Conservation (phyloP, 1,140 invertebrate species). For the Melanaphis sacchari region DNA sequence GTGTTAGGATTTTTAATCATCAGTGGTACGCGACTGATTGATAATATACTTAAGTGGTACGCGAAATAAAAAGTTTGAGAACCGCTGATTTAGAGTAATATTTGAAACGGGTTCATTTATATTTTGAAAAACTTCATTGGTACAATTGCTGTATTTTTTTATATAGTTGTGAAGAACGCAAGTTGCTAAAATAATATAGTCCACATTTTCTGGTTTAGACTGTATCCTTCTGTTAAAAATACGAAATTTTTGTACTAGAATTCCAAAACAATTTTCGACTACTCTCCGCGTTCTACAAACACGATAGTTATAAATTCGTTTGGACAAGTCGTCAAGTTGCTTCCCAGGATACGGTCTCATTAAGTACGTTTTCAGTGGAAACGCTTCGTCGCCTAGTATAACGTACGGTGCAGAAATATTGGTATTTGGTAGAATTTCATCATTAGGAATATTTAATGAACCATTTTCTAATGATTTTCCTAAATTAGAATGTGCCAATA, state of each 20-base stretch:
- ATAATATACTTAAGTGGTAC: no score
- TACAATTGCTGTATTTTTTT: no score
- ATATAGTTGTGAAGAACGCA: no score
- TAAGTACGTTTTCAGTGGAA: slow-evolving; percentile 62
- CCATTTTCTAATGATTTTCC: slow-evolving; percentile 56
- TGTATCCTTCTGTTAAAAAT: slow-evolving; percentile 57
- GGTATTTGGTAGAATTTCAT: background rate
- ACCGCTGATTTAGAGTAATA: no score
- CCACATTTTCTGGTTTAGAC: slow-evolving; percentile 57
- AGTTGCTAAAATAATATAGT: slow-evolving; percentile 44
- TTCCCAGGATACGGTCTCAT: slow-evolving; percentile 60
- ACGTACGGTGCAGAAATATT: slow-evolving; percentile 53
- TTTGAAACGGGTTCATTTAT: no score
- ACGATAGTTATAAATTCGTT: slow-evolving; percentile 63
- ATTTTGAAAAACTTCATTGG: no score
- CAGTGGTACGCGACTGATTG: no score
- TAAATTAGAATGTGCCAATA: slow-evolving; percentile 37
- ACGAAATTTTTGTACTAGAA: slow-evolving; percentile 59
- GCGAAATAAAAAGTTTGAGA: no score
- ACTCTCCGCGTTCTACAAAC: slow-evolving; percentile 60
- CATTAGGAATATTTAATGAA: slow-evolving; percentile 26
- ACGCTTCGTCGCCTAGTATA: slow-evolving; percentile 64
- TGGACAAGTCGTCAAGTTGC: slow-evolving; percentile 41
- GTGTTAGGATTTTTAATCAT: no score
- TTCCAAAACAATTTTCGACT: slow-evolving; percentile 64